phyloP scores from a whole-genome alignment of 2,888 invertebrate species.

The Hypomecis atomaria region DNA sequence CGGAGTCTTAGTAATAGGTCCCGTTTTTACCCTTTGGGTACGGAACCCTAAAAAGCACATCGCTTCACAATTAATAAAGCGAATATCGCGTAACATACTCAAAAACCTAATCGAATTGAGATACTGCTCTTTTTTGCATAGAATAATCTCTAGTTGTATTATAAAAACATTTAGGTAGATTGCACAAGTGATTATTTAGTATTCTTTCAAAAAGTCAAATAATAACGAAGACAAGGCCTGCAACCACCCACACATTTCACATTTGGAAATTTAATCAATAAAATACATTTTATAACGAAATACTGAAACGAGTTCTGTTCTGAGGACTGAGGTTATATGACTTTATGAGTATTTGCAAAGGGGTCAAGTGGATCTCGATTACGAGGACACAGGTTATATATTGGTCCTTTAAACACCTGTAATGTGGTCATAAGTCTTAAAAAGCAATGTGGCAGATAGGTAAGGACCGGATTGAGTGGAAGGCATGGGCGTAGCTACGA shows the following conservation, averaged over 20 bases:
- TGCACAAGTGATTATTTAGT: background rate
- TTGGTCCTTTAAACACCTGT: constrained; percentile 16
- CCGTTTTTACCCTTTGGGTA: no score
- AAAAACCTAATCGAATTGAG: no score
- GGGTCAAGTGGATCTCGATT: constrained; percentile 42
- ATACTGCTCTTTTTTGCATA: no score
- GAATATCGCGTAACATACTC: no score
- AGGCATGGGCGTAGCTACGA: no score
- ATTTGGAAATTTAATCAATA: constrained; percentile 23
- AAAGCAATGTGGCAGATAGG: background rate
- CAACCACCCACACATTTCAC: constrained; percentile 19
- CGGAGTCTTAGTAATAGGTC: no score
- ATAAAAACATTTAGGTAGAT: background rate
- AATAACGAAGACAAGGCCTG: constrained; percentile 19
- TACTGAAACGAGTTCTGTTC: constrained; percentile 33
- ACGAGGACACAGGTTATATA: constrained; percentile 36
- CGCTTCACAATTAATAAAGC: no score
- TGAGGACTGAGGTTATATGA: constrained; percentile 22
- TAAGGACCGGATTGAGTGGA: no score
- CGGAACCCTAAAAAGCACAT: no score
- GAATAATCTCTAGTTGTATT: no score
- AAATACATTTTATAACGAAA: constrained; percentile 17
- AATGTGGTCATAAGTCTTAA: background rate
- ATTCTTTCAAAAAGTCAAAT: constrained; percentile 1
- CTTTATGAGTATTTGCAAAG: constrained; percentile 33